Evolutionary conservation across 2,888 invertebrate genomes (phyloP).

Genomic region (Hirtodrosophila trivittata): DNA sequence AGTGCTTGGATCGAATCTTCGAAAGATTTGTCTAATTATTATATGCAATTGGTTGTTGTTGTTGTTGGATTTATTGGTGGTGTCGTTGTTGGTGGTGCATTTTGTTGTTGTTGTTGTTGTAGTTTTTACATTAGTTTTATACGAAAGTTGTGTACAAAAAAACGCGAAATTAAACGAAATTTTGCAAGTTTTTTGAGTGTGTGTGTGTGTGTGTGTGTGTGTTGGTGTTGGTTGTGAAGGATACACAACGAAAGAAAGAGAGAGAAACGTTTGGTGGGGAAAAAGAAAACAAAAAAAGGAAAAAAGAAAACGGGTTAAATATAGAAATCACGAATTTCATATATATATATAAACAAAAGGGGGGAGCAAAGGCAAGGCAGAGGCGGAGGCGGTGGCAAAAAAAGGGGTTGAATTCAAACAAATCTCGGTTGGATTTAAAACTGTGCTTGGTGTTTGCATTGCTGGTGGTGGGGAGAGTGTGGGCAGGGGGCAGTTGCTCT

Average conservation of each 20-base stretch:
- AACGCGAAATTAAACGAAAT: constrained; percentile 42
- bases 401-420: not conserved
- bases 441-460: constrained; percentile 3
- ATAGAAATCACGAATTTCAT: constrained; percentile 11
- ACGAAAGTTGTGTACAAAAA: constrained; percentile 28
- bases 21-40: constrained; percentile 83
- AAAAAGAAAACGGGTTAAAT: constrained; percentile 47
- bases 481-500: not conserved
- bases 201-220: constrained; percentile 36
- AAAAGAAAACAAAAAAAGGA: constrained; percentile 55
- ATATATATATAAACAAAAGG: constrained; percentile 11
- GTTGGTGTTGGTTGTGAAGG: constrained; percentile 20
- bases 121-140: constrained; percentile 26
- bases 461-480: constrained; percentile 3
- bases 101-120: constrained; percentile 53
- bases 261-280: constrained; percentile 31
- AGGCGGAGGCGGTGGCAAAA: not conserved
- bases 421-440: not conserved
- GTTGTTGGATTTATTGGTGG: constrained; percentile 33
- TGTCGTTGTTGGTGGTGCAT: constrained; percentile 36
- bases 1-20: constrained; percentile 84
- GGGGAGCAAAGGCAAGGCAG: constrained; percentile 4
- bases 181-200: constrained; percentile 26
- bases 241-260: constrained; percentile 49
- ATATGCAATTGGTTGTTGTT: constrained; percentile 47